Conservation (phyloP, 2,113 vertebrate species). For the Piprites chloris region DNA sequence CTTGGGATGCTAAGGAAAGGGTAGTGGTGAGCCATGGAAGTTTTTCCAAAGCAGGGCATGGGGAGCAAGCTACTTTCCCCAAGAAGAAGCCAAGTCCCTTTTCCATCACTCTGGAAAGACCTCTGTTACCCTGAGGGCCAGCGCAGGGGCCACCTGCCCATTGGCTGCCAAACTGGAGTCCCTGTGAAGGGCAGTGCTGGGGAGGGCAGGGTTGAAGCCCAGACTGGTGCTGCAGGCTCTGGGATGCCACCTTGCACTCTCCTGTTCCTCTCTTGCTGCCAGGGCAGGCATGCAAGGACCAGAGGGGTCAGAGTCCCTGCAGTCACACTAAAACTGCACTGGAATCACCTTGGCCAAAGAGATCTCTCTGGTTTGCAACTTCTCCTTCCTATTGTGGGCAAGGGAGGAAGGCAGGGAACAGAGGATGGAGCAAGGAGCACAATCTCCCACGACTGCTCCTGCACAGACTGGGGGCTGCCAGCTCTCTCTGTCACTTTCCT, state of each 20-base stretch:
- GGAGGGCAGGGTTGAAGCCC: neutral
- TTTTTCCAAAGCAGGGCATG: neutral
- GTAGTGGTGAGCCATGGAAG: neutral
- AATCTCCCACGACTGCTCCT: neutral
- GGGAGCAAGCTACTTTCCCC: neutral
- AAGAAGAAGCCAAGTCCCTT: neutral
- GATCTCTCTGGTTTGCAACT: neutral
- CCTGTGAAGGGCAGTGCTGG: accelerated
- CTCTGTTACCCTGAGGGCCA: neutral
- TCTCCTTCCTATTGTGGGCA: neutral
- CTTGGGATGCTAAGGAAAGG: neutral
- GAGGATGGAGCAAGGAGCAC: neutral
- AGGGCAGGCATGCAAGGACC: neutral
- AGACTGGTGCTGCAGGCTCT: accelerated
- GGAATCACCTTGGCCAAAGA: neutral
- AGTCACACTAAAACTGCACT: neutral
- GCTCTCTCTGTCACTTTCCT: neutral
- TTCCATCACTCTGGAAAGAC: neutral
- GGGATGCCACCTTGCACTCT: neutral
- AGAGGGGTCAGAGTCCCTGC: neutral
- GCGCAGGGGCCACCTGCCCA: neutral
- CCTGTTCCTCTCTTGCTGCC: neutral
- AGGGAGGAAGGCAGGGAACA: neutral
- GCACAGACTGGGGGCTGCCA: neutral
- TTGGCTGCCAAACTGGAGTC: neutral